Evolutionary conservation across 2,888 invertebrate genomes (phyloP), one percentile per base, ranked within the genome.

Genomic region (Andrena fulva): DNA sequence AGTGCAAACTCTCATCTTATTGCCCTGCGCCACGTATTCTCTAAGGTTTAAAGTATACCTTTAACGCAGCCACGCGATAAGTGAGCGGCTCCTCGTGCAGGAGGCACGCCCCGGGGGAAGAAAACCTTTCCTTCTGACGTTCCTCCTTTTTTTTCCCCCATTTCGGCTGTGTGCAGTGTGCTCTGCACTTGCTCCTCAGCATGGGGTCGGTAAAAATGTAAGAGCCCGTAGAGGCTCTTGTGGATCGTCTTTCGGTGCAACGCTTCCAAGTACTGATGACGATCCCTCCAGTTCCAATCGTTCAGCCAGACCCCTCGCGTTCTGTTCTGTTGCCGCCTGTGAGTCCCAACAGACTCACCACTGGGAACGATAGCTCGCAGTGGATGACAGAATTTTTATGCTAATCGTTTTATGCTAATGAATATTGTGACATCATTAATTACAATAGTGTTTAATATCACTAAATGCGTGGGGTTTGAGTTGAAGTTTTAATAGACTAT

Each of bases 141-240:
- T 73, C 56, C 33, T 62, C 12, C 12, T 67, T 50, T 80, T 69
- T 75, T 73, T 42, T 12, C 42, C 20, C 20, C 20, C 42, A 42
- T 42, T 42, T 62, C 12, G 74, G 24, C 71, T 68, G 35, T 62
- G 83, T 84, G 79, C 84, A 87, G 84, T 80, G 83, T 78, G 85
- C 84, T 83, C 87, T 87, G 89, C 92, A 91, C 91, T 92, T 91
- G 91, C 85, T 87, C 71, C 92, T 92, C 91, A 86, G 91, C 91
- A 91, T 93, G 93, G 91, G 92, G 92, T 88, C 90, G 88, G 89
- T 89, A 88, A 91, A 91, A 91, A 90, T 87, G 87, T 88, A 83
- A 82, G 73, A 86, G 77, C 84, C 74, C 64, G 77, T 74, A 82
- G 87, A 83, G 86, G 86, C 74, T 84, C 81, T 85, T 85, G 73